These are phyloP conservation scores for Aptenodytes forsteri DNA, from an alignment of 2,113 vertebrate species.

Conservation along the genomic window DNA sequence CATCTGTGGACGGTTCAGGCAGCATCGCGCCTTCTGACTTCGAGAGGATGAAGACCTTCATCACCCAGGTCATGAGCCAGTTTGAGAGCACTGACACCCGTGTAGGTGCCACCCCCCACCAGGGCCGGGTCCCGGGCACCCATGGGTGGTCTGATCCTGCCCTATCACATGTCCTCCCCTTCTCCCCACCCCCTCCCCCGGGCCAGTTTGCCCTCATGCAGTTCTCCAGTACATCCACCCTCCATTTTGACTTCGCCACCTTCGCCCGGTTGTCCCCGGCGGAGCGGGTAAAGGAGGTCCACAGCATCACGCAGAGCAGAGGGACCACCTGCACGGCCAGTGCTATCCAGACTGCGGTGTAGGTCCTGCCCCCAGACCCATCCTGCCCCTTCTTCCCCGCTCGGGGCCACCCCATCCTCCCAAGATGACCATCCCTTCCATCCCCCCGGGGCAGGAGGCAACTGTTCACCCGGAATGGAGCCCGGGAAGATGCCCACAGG, in stretches of 20 bases:
- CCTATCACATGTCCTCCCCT: background rate
- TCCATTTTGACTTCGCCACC: conserved; percentile 43
- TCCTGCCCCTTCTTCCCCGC: too few species aligned
- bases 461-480: conserved; percentile 52
- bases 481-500: conserved; percentile 57
- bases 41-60: conserved; percentile 71
- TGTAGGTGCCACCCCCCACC: conserved; percentile 13
- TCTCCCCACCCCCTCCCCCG: too few species aligned
- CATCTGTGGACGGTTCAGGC: conserved; percentile 76
- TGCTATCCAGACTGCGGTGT: conserved; percentile 51
- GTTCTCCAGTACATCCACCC: background rate
- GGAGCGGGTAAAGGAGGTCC: background rate
- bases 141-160: background rate
- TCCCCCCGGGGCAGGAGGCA: conserved; percentile 2
- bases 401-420: too few species aligned
- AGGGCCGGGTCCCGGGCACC: background rate
- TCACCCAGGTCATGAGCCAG: conserved; percentile 60
- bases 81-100: conserved; percentile 54
- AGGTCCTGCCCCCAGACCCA: background rate
- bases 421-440: background rate
- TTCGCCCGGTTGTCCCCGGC: background rate
- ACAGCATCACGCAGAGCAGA: accelerated
- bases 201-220: conserved; percentile 68
- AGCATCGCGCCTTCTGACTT: conserved; percentile 54
- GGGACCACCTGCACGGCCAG: conserved; percentile 45